Conservation (phyloP, 2,113 vertebrate genomes). For the Elachura formosa region DNA sequence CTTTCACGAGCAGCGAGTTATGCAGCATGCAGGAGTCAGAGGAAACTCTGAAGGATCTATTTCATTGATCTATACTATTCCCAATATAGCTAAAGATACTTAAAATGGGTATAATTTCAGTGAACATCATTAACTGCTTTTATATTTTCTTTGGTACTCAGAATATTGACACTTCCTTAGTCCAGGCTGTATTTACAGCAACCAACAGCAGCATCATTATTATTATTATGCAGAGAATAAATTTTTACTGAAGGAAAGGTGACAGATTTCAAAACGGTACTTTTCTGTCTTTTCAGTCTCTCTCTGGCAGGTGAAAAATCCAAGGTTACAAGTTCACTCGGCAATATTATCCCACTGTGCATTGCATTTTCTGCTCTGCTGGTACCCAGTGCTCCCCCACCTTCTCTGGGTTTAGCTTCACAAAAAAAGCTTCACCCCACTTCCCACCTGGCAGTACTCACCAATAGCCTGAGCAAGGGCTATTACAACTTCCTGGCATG, state of each 20-base stretch:
- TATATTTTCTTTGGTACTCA: background rate
- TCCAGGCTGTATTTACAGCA: background rate
- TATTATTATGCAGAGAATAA: background rate
- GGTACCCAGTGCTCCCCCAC: background rate
- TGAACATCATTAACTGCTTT: background rate
- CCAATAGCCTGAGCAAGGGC: slow-evolving; percentile 97
- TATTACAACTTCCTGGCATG: slow-evolving; percentile 99
- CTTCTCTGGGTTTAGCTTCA: background rate
- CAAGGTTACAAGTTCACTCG: background rate
- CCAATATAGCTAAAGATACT: background rate
- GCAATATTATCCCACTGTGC: background rate
- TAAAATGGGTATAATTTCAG: background rate
- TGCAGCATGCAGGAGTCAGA: background rate
- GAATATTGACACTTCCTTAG: background rate
- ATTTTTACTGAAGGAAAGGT: background rate
- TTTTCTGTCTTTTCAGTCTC: background rate
- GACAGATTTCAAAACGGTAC: background rate
- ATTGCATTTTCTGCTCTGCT: background rate
- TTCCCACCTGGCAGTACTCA: slow-evolving; percentile 57
- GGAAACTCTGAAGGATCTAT: background rate
- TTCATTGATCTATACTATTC: background rate
- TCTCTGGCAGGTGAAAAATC: background rate
- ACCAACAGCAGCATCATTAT: background rate
- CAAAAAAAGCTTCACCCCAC: background rate
- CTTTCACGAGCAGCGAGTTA: background rate